Evolutionary conservation across 1,140 invertebrate genomes (phyloP), one percentile per base, ranked within the genome.

Genomic region (Lineus longissimus): DNA sequence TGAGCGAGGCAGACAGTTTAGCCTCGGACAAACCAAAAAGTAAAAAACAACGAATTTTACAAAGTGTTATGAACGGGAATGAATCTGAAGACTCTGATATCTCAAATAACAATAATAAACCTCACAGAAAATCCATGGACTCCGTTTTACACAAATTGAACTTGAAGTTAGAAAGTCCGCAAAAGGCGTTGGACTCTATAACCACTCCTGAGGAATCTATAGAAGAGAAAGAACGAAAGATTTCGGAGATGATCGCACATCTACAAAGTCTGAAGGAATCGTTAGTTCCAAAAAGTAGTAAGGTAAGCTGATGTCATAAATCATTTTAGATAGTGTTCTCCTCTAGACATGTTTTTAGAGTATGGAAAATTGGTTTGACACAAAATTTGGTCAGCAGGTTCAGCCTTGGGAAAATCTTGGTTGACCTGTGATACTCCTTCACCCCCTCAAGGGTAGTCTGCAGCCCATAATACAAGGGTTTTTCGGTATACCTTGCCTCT

Each of bases 201-300:
- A n/a, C 47, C 6, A 51, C 47, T 27, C 19, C 19, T 51, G 47
- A 51, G 19, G 47, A 51, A 51, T 23, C 47, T 19, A 51, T 51
- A 6, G 47, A 51, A n/a, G 47, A 51, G 47, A 51, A 51, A n/a
- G 91, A 93, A 69, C 83, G 90, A 47, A 86, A 87, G 70, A 83
- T 93, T 1, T 89, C 89, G 1, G 91, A 92, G 75, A 89, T 92
- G 87, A 93, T 93, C 56, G 79, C 88, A 7, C 89, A 92, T 69
- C 84, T 93, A 57, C 90, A 92, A 79, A 86, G 89, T 83, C 85
- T 91, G 15, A 84, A 90, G 66, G 90, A 92, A 70, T 89, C 90
- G 76, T 81, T 92, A 54, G 72, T 90, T 30, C 85, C 86, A 19
- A 88, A 91, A 72, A 77, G 25, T 36, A 85, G 67, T 81, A 81